phyloP scores from a whole-genome alignment of 2,888 invertebrate species.

The Drosophila leonis region DNA sequence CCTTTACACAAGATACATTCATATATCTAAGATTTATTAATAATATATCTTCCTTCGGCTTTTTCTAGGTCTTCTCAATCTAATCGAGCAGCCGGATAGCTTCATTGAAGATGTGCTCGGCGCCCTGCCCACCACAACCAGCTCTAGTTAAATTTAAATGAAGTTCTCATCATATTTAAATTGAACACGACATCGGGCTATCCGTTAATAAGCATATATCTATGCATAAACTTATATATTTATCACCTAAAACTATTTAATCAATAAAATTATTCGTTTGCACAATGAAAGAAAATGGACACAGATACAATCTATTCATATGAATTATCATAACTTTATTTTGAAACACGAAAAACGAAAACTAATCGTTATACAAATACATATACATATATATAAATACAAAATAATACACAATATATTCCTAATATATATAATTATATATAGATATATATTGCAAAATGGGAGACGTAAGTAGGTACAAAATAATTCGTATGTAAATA shows the following conservation, averaged over 20 bases:
- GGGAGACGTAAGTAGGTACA: slow-evolving; percentile 54
- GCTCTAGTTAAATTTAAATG: slow-evolving; percentile 68
- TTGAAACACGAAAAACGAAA: slow-evolving; percentile 48
- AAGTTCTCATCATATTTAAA: slow-evolving; percentile 33
- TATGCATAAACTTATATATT: slow-evolving; percentile 62
- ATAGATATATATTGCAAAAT: slow-evolving; percentile 59
- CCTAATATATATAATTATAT: slow-evolving; percentile 23
- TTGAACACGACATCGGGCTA: slow-evolving; percentile 25
- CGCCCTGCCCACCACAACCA: slow-evolving; percentile 78
- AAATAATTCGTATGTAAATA: slow-evolving; percentile 45
- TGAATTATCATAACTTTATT: slow-evolving; percentile 45
- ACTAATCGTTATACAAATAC: slow-evolving; percentile 26
- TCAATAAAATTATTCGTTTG: slow-evolving; percentile 80
- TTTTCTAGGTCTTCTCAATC: slow-evolving; percentile 80
- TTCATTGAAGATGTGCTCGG: slow-evolving; percentile 83
- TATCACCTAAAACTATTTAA: slow-evolving; percentile 74
- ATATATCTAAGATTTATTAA: background rate
- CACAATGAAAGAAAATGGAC: slow-evolving; percentile 57
- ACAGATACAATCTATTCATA: slow-evolving; percentile 1
- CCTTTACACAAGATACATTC: background rate
- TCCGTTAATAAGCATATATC: slow-evolving; percentile 27
- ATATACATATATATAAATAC: slow-evolving; percentile 35
- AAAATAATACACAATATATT: slow-evolving; percentile 40
- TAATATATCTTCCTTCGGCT: background rate
- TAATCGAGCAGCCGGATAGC: slow-evolving; percentile 84